phyloP scores from a whole-genome alignment of 1,140 invertebrate genomes.

The Nasonia longicornis region DNA sequence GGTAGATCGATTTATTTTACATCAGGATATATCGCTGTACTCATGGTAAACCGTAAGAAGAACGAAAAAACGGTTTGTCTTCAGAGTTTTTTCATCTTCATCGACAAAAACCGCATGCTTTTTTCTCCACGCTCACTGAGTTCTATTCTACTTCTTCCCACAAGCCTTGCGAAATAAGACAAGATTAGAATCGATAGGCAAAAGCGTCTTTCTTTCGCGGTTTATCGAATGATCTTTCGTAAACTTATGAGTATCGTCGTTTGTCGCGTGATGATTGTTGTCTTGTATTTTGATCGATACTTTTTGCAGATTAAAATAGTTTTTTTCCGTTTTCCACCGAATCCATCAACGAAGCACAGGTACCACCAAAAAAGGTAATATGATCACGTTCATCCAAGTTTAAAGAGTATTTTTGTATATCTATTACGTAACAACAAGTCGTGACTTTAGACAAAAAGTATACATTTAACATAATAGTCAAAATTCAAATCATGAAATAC shows the following conservation, averaged over 20 bases:
- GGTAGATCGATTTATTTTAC: background rate
- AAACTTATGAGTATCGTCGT: constrained; percentile 6
- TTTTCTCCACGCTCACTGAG: background rate
- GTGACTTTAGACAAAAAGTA: constrained; percentile 7
- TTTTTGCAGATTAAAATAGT: constrained; percentile 59
- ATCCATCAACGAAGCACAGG: constrained; percentile 59
- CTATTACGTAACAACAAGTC: background rate
- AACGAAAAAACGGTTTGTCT: constrained; percentile 15
- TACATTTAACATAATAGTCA: background rate
- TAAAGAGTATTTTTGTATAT: constrained; percentile 32
- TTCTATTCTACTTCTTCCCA: background rate
- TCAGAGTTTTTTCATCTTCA: background rate
- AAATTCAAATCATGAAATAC: background rate
- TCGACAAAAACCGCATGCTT: background rate
- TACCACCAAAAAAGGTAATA: constrained; percentile 62
- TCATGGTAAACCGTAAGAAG: constrained; percentile 11
- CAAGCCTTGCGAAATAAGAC: background rate
- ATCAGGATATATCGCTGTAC: background rate
- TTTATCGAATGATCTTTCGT: background rate
- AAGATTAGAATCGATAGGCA: constrained; percentile 21
- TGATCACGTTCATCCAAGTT: constrained; percentile 52
- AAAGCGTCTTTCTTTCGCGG: constrained; percentile 32
- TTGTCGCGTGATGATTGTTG: constrained; percentile 36
- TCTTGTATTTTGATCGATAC: constrained; percentile 51
- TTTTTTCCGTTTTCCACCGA: constrained; percentile 55